Evolutionary conservation across 2,888 invertebrate species (phyloP), one percentile per base, ranked within the genome.

Genomic region (Melanostoma mellinum): DNA sequence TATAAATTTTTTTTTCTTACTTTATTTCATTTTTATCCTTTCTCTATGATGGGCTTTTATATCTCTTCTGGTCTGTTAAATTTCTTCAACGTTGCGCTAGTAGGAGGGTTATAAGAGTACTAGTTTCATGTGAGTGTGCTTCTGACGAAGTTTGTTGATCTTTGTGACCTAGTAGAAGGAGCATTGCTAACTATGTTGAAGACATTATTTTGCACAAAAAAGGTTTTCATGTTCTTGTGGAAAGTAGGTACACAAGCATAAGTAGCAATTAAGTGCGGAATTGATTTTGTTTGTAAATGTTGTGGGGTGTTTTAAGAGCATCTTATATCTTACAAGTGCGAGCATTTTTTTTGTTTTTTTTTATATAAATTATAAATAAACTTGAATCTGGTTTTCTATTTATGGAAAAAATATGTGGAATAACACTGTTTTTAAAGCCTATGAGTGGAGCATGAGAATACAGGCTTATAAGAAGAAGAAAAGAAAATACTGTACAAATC

Each of bases 111-210:
- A 30, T 33, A 60, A 2, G 33, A 30, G 6, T 2, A 6, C 6
- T 9, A 9, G 32, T 38, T 30, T 20, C 33, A 58, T 53, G 6
- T 50, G 67, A 68, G 61, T 33, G 42, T 56, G 58, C 35, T 69
- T 52, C 10, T 58, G 48, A 65, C 35, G 60, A 40, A 50, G 65
- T 81, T 56, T 76, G 80, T 81, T 76, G 71, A 75, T 75, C 63
- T 71, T 71, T 79, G 44, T 32, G 53, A 42, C 38, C 44, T 53
- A 35, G 61, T 68, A 61, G 53, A 6, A 20, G 58, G 46, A 50
- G 35, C 50, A 61, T 40, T 58, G 56, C 56, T 40, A 42, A 58
- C 56, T 6, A 33, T 32, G 33, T 48, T 63, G 55, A 68, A 68
- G 67, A 68, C 53, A 67, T 67, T 56, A 61, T 55, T 53, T 38